Evolutionary conservation across 2,888 invertebrate species (phyloP), one percentile per base, ranked within the genome.

Genomic region (Eupithecia abbreviata): DNA sequence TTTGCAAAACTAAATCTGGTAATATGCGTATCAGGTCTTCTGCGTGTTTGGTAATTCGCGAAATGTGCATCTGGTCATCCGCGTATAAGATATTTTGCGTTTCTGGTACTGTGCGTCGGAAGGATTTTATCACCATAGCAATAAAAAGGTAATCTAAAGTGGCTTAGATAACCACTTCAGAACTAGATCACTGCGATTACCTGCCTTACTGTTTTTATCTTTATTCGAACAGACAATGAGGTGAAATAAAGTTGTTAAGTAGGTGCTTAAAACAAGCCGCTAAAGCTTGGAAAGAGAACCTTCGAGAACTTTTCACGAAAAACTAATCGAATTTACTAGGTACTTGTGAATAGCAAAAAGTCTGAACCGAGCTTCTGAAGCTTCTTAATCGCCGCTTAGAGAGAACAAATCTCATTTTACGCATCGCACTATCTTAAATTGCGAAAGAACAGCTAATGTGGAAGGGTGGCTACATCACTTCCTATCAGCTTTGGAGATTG

Each of bases 341-440:
- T 75, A 78, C 74, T 78, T 74, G 76, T 78, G 78, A 78, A 78
- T 76, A 72, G 72, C 69, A 74, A 78, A 78, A 78, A 76, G 78
- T 74, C 74, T 66, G 65, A 71, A 78, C 49, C 78, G 72, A 78
- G 78, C 58, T 74, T 79, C 77, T 30, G 62, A 62, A 62, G 30
- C 62, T 62, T 73, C 78, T 73, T 76, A 77, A 79, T 77, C 74
- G 77, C 76, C 79, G 77, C 76, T 79, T 74, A 76, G 77, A 79
- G 79, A 77, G 75, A 76, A 75, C 73, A 76, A 80, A 79, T 79
- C 79, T 77, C 77, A 81, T 81, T 79, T 81, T 75, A 80, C 80
- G 78, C 79, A 78, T 77, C 76, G 72, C 79, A 80, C 81, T 81
- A 80, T 78, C 78, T 80, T 77, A 79, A 79, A 78, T 80, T 81